Base-by-base conservation (phyloP, 2,888 invertebrate genomes). In the Copidosoma aretas region DNA sequence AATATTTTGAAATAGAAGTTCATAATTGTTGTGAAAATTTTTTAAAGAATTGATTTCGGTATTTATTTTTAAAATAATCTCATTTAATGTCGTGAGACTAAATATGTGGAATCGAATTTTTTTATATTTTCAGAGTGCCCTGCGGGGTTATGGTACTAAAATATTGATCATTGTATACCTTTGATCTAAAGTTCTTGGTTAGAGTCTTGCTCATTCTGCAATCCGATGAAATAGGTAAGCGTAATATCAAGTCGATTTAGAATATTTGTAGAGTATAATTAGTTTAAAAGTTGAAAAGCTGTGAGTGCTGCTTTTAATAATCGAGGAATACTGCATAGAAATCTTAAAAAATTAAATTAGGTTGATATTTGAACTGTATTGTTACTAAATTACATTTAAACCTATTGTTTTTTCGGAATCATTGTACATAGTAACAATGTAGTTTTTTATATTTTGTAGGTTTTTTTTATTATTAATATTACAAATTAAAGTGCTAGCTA, bases 111-210 rank as follows among this genome's bases (percentile, higher is more conserved):
- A 67, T 53, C 32, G 60, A 63, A 66, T 74, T 68, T 74, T 73
- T 77, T 74, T 75, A 64, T 74, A 73, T 79, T 77, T 78, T 66
- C 75, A 83, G 82, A 81, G 77, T 75, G 77, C 82, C 83, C 81
- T 81, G 73, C 77, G 81, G 82, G 83, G 81, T 81, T 77, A 70
- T 74, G 82, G 71, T 71, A 25, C 64, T 61, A 62, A 64, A 51
- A 25, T 51, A 58, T 67, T 67, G 81, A 80, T 79, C 79, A 57
- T 80, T 78, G 77, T 12, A 15, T 77, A 77, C 77, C 80, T 80
- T 80, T 80, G 81, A 81, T 78, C 77, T 77, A 76, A 78, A 76
- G 71, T 68, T 68, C 58, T 69, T 69, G 64, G 67, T 67, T 71
- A 22, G 1, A 68, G 60, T 54, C 53, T 68, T 25, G n/a, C 51